These are phyloP conservation scores for Xestia c-nigrum DNA, from an alignment of 2,888 invertebrate genomes.

Conservation along the genomic window DNA sequence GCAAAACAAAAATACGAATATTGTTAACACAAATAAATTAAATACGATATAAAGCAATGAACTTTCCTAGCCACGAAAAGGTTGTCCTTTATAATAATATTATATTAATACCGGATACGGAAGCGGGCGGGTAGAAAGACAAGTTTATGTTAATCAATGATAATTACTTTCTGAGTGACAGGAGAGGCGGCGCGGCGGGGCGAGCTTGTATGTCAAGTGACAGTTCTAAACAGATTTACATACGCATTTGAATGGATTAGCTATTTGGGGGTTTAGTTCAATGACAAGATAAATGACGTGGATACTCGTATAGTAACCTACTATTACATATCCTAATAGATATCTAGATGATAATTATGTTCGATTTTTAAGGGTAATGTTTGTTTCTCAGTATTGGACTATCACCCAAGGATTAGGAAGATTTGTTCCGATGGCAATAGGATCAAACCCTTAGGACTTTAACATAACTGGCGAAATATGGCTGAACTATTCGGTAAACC, in stretches of 20 bases:
- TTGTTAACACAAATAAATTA: background rate
- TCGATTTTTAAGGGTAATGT: background rate
- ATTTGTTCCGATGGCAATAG: background rate
- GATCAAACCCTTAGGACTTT: background rate
- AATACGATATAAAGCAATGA: conserved; percentile 43
- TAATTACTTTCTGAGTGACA: conserved; percentile 62
- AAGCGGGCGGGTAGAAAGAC: conserved; percentile 69
- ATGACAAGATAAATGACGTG: conserved; percentile 20
- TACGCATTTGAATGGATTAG: conserved; percentile 58
- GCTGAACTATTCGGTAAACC: background rate
- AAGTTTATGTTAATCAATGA: conserved; percentile 66
- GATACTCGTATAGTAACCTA: background rate
- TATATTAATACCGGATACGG: conserved; percentile 72
- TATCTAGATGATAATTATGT: background rate
- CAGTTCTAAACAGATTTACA: conserved; percentile 60
- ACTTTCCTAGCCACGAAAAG: conserved; percentile 57
- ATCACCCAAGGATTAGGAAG: too few species aligned
- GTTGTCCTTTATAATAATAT: conserved; percentile 66
- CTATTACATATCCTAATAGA: background rate
- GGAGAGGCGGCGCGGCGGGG: conserved; percentile 33
- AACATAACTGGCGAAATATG: background rate
- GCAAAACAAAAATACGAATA: too few species aligned
- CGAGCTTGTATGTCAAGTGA: conserved; percentile 45
- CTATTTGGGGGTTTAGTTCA: conserved; percentile 9
- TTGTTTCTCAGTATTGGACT: background rate